phyloP scores from a whole-genome alignment of 2,113 vertebrate genomes.

The Poeciliopsis prolifica region DNA sequence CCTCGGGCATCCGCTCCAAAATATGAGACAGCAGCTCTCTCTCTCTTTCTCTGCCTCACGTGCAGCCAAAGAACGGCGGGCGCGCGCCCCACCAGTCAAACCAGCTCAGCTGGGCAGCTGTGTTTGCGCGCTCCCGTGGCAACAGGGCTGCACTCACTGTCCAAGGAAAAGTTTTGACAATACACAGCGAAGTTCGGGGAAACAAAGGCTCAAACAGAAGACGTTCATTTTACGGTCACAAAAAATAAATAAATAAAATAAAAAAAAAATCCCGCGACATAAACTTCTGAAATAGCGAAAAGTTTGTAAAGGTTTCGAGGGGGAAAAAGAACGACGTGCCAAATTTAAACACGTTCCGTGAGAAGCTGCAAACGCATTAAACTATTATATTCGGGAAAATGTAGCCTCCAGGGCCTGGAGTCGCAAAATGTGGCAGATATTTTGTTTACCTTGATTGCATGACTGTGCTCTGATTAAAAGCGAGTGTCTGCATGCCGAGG shows the following conservation, averaged over 20 bases:
- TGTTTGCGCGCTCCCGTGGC: conserved; percentile 71
- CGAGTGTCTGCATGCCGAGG: conserved; percentile 71
- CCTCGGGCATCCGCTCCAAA: neutral
- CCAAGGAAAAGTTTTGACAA: conserved; percentile 39
- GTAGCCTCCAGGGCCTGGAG: neutral
- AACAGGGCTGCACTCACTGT: conserved; percentile 25
- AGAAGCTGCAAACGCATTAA: neutral
- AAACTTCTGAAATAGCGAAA: neutral
- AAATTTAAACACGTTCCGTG: neutral
- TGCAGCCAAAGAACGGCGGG: conserved; percentile 49
- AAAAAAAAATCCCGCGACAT: too few relatives aligned
- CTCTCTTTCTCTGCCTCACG: conserved; percentile 45
- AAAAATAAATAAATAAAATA: too few relatives aligned
- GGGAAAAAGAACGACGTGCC: neutral
- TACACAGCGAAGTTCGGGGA: neutral
- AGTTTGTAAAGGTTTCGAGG: conserved; percentile 24
- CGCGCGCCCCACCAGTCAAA: conserved; percentile 44
- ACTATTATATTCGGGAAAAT: neutral
- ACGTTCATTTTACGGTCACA: neutral
- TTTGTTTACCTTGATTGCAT: conserved; percentile 60
- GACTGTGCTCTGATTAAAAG: conserved; percentile 56
- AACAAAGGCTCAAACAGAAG: neutral
- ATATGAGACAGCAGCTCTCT: neutral
- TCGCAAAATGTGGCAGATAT: neutral
- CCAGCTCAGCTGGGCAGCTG: conserved; percentile 68